Conservation (phyloP, 2,113 vertebrate species). For the Ia io region DNA sequence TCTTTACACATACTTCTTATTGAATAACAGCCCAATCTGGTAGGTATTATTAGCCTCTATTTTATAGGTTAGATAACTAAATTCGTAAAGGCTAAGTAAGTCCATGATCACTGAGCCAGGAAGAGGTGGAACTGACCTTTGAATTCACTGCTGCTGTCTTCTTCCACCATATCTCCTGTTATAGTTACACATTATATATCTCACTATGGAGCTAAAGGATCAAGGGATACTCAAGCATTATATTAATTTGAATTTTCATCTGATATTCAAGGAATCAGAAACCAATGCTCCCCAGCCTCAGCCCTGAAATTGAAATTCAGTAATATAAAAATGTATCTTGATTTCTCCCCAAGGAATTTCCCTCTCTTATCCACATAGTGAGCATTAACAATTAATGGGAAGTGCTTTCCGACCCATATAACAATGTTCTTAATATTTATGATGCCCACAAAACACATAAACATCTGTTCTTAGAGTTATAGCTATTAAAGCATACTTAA, state of each 20-base stretch:
- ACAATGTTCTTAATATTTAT: conserved; percentile 73
- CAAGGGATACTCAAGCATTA: conserved; percentile 13
- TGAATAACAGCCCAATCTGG: neutral
- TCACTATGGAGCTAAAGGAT: neutral
- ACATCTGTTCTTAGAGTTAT: conserved; percentile 74
- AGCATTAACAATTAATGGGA: conserved; percentile 73
- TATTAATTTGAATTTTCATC: conserved; percentile 55
- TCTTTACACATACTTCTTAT: neutral
- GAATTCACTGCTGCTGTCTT: neutral
- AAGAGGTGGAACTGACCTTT: neutral
- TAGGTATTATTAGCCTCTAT: neutral
- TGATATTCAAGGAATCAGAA: conserved; percentile 55
- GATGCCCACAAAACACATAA: conserved; percentile 69
- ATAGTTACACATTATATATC: neutral
- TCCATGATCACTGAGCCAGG: neutral
- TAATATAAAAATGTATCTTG: conserved; percentile 58
- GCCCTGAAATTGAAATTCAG: conserved; percentile 56
- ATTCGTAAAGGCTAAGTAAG: conserved; percentile 28
- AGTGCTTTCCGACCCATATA: conserved; percentile 65
- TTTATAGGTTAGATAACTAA: conserved; percentile 27
- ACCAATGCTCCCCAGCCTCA: conserved; percentile 8
- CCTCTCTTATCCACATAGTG: conserved; percentile 53
- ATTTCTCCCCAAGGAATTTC: conserved; percentile 50
- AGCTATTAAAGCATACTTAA: conserved; percentile 65
- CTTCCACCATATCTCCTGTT: neutral